These are phyloP conservation scores for Dynastes tityus DNA, from an alignment of 2,888 invertebrate genomes.

Conservation along the genomic window DNA sequence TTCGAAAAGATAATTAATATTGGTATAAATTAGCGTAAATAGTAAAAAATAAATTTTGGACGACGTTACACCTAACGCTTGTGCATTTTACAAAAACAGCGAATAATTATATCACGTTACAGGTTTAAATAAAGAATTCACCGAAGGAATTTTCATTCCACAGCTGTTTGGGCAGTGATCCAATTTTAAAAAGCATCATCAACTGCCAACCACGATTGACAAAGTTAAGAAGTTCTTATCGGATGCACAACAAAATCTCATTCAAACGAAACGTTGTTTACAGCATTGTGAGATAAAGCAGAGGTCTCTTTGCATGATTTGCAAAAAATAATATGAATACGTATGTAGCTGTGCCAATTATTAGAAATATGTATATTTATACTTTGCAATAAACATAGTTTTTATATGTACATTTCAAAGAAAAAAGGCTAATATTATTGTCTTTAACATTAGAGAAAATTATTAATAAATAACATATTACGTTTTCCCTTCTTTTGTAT, in stretches of 20 bases:
- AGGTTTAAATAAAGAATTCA: conserved; percentile 29
- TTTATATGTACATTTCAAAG: no score
- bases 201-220: conserved; percentile 3
- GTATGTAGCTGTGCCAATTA: neutral
- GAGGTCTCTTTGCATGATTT: no score
- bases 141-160: conserved; percentile 32
- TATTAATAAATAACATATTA: no score
- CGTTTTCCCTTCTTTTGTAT: no score
- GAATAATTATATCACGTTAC: conserved; percentile 24
- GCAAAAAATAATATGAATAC: no score
- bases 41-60: conserved; percentile 22
- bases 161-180: conserved; percentile 42
- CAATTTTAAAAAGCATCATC: conserved; percentile 11
- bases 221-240: neutral
- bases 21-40: conserved; percentile 8
- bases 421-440: no score
- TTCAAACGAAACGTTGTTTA: conserved; percentile 18
- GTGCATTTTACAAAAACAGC: neutral
- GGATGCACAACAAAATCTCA: neutral
- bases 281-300: no score
- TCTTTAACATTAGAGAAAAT: no score
- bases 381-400: no score
- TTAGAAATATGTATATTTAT: no score
- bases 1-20: no score
- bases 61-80: neutral